These are phyloP conservation scores for Nymphalis c-album DNA, from an alignment of 2,888 invertebrate species.

Conservation along the genomic window DNA sequence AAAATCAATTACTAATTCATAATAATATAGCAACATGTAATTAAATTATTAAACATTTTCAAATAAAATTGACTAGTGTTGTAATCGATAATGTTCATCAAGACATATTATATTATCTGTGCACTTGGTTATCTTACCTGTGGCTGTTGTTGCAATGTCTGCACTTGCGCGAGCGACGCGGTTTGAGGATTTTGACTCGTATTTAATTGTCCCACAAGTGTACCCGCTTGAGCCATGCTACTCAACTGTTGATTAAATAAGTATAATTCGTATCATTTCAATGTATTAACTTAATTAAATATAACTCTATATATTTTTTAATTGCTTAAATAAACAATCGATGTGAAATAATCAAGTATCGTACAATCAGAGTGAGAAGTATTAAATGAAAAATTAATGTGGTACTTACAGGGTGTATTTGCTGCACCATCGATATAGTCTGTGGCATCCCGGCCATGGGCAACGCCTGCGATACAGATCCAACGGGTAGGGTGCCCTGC, in stretches of 20 bases:
- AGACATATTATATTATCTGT: no score
- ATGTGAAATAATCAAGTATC: no score
- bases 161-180: conserved; percentile 55
- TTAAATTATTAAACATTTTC: no score
- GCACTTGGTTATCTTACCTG: conserved; percentile 48
- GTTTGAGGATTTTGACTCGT: conserved; percentile 51
- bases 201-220: conserved; percentile 63
- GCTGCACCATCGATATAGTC: conserved; percentile 82
- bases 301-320: no score
- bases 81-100: no score
- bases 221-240: conserved; percentile 76
- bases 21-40: no score
- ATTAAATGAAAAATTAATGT: background rate
- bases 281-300: background rate
- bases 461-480: conserved; percentile 81
- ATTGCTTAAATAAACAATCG: no score
- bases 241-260: conserved; percentile 54
- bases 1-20: background rate
- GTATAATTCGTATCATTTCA: background rate
- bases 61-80: no score
- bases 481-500: conserved; percentile 84
- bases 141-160: conserved; percentile 58
- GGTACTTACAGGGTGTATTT: conserved; percentile 80
- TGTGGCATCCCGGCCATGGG: conserved; percentile 80
- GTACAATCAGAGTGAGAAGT: background rate